Conservation (phyloP, 2,113 vertebrate species). For the Vombatus ursinus region DNA sequence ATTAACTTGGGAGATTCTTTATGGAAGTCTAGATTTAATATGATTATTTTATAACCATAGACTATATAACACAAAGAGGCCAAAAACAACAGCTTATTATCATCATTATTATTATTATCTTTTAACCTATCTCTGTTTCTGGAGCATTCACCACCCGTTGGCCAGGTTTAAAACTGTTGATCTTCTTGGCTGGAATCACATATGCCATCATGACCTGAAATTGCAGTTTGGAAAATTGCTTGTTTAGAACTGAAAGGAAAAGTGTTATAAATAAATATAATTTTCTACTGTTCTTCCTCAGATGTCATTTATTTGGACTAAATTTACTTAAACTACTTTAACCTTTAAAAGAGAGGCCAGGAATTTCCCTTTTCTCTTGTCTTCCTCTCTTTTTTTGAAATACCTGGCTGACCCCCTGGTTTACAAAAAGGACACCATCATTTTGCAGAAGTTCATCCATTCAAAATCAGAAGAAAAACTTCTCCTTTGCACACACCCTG, state of each 20-base stretch:
- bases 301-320: constrained; percentile 86
- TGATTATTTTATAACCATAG: constrained; percentile 57
- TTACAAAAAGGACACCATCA: constrained; percentile 83
- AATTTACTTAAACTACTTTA: constrained; percentile 87
- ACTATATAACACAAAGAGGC: constrained; percentile 65
- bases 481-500: constrained; percentile 41
- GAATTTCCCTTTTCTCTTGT: constrained; percentile 57
- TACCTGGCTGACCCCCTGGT: constrained; percentile 85
- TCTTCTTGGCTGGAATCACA: constrained; percentile 51
- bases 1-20: constrained; percentile 65
- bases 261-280: constrained; percentile 80
- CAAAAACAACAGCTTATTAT: constrained; percentile 65
- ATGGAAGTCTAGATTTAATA: constrained; percentile 50
- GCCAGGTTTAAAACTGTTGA: constrained; percentile 71
- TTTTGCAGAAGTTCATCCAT: constrained; percentile 81
- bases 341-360: constrained; percentile 85
- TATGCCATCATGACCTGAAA: constrained; percentile 69
- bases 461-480: constrained; percentile 81
- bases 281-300: constrained; percentile 82
- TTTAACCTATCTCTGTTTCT: constrained; percentile 65
- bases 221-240: constrained; percentile 80
- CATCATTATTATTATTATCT: constrained; percentile 59
- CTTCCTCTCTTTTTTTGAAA: constrained; percentile 61
- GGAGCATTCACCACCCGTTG: constrained; percentile 63
- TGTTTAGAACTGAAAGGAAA: constrained; percentile 83